Conservation (phyloP, 1,140 invertebrate species). For the Bombus soroeensis region DNA sequence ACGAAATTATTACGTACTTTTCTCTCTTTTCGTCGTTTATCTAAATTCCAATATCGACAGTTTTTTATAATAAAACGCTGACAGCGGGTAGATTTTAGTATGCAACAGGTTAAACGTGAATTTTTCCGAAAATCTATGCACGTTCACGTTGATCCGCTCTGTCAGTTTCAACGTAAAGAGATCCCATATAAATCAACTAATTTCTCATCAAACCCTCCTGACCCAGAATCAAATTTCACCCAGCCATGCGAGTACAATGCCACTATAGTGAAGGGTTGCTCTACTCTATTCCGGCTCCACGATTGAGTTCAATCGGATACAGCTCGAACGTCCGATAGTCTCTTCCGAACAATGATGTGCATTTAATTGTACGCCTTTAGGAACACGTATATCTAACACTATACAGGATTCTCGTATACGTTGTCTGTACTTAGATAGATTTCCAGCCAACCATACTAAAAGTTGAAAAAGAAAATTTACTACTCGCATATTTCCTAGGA, state of each 20-base stretch:
- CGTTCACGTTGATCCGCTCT: constrained; percentile 26
- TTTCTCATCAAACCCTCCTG: constrained; percentile 63
- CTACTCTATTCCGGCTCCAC: constrained; percentile 24
- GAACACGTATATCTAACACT: background rate
- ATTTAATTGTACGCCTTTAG: constrained; percentile 9
- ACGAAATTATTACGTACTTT: background rate
- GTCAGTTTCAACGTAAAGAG: constrained; percentile 40
- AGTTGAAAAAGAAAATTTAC: background rate
- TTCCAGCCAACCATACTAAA: background rate
- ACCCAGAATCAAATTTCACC: constrained; percentile 59
- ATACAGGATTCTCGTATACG: background rate
- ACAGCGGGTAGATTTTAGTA: background rate
- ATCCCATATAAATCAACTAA: constrained; percentile 43
- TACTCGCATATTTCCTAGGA: background rate
- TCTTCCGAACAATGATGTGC: constrained; percentile 48
- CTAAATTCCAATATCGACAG: background rate
- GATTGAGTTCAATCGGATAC: constrained; percentile 62
- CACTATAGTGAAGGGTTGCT: constrained; percentile 37
- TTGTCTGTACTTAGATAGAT: too few species aligned
- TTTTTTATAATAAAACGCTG: background rate
- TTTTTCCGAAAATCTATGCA: background rate
- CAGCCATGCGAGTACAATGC: constrained; percentile 48
- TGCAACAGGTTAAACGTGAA: background rate
- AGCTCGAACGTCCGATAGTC: constrained; percentile 56
- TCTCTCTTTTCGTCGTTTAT: background rate